Conservation (phyloP, 2,113 vertebrate species). For the Petromus typicus region DNA sequence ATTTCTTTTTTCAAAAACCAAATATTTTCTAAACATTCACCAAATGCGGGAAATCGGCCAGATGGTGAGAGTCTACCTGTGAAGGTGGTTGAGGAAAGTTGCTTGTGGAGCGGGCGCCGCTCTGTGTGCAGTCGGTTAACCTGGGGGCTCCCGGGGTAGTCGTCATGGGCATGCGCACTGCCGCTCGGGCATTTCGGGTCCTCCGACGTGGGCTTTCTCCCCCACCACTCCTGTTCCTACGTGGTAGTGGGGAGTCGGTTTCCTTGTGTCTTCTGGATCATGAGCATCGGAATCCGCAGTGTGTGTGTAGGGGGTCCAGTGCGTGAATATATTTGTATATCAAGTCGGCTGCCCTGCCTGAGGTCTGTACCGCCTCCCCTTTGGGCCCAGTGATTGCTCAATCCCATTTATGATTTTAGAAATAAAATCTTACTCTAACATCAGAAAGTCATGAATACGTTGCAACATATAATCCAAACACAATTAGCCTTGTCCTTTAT, state of each 20-base stretch:
- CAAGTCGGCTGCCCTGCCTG: neutral
- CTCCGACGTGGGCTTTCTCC: neutral
- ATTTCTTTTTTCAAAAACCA: neutral
- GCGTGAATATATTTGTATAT: neutral
- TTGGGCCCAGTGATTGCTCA: neutral
- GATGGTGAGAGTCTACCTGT: neutral
- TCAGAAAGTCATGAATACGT: neutral
- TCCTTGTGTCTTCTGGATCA: too few relatives aligned
- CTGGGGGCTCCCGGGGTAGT: neutral
- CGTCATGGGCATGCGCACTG: neutral
- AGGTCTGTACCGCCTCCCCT: neutral
- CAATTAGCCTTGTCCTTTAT: neutral
- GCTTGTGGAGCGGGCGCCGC: rapidly evolving
- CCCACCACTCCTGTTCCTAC: neutral
- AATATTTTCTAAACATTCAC: neutral
- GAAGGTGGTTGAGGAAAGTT: neutral
- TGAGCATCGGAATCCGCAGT: neutral
- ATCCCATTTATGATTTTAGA: neutral
- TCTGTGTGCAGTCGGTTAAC: neutral
- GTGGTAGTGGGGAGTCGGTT: neutral
- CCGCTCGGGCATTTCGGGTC: too few relatives aligned
- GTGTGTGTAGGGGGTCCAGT: neutral
- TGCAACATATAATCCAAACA: neutral
- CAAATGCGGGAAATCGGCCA: neutral
- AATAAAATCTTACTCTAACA: slow-evolving; percentile 4